Percentiles rank a stretch among this genome's conserved stretches.
phyloP scores from a whole-genome alignment of 1,140 invertebrate genomes.

The Pogonomyrmex barbatus region DNA sequence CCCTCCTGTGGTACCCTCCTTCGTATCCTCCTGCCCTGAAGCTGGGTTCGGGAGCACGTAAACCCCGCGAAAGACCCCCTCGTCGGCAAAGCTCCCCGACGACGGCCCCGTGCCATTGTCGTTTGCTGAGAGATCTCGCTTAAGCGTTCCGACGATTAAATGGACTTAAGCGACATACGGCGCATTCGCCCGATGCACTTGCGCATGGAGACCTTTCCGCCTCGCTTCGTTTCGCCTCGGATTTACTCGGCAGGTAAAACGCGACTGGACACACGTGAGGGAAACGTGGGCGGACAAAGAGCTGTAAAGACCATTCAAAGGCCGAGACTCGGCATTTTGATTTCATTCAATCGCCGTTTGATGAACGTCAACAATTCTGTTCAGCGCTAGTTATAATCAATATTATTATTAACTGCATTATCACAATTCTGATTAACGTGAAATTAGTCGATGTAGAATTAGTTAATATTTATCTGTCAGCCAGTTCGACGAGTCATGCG shows the following conservation, averaged over 20 bases:
- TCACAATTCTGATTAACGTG: background rate
- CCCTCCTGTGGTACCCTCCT: conserved; percentile 31
- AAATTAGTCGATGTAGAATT: background rate
- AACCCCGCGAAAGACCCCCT: conserved; percentile 65
- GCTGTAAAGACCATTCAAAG: background rate
- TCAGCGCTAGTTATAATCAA: background rate
- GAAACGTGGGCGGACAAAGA: background rate
- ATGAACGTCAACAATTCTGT: background rate
- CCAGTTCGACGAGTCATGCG: background rate
- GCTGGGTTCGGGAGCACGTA: conserved; percentile 47
- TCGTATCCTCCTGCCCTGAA: conserved; percentile 8
- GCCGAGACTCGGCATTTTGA: background rate
- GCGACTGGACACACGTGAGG: background rate
- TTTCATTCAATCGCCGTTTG: background rate
- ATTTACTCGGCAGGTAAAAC: conserved; percentile 46
- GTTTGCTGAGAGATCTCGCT: conserved; percentile 65
- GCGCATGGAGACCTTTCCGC: conserved; percentile 55
- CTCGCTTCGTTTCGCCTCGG: conserved; percentile 28
- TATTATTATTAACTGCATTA: background rate
- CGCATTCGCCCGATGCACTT: conserved; percentile 64
- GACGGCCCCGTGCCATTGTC: conserved; percentile 79
- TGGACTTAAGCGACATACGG: conserved; percentile 74
- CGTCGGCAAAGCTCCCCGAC: conserved; percentile 72
- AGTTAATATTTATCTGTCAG: background rate
- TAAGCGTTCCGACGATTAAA: conserved; percentile 72